A percentile compares a stretch with the other conserved stretches of the same genome.
phyloP scores from a whole-genome alignment of 2,888 invertebrate genomes.

The Diploptera punctata region DNA sequence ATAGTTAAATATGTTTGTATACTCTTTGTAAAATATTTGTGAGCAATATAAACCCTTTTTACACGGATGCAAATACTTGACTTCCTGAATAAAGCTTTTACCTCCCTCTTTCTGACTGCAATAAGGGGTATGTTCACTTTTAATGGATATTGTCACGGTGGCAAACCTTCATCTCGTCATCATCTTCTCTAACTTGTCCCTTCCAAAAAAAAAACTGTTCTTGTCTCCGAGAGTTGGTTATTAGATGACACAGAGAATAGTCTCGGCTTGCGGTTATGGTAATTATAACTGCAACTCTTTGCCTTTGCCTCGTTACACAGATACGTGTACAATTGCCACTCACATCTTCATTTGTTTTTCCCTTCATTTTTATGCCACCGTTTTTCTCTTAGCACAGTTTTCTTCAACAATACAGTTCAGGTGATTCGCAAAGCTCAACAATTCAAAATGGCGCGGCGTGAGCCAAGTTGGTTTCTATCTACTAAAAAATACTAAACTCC shows the following conservation, averaged over 20 bases:
- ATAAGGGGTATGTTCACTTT: constrained; percentile 13
- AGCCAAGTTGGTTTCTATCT: too few species aligned
- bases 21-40: too few species aligned
- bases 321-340: neutral
- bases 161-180: constrained; percentile 11
- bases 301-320: neutral
- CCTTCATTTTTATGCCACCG: too few species aligned
- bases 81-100: constrained; percentile 1
- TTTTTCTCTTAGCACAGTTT: too few species aligned
- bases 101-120: constrained; percentile 21
- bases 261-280: constrained; percentile 10
- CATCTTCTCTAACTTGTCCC: constrained; percentile 26
- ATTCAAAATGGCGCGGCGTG: too few species aligned
- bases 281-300: constrained; percentile 24
- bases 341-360: neutral
- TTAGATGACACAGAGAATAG: neutral
- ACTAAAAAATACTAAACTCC: too few species aligned
- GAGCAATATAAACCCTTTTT: neutral
- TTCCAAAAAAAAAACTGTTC: constrained; percentile 28
- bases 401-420: too few species aligned
- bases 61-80: neutral
- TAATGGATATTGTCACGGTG: constrained; percentile 17
- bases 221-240: constrained; percentile 1
- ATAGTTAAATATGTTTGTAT: too few species aligned
- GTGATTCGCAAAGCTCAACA: too few species aligned